Evolutionary conservation across 2,113 vertebrate genomes (phyloP), one percentile per base, ranked within the genome.

Genomic region (Colius striatus): DNA sequence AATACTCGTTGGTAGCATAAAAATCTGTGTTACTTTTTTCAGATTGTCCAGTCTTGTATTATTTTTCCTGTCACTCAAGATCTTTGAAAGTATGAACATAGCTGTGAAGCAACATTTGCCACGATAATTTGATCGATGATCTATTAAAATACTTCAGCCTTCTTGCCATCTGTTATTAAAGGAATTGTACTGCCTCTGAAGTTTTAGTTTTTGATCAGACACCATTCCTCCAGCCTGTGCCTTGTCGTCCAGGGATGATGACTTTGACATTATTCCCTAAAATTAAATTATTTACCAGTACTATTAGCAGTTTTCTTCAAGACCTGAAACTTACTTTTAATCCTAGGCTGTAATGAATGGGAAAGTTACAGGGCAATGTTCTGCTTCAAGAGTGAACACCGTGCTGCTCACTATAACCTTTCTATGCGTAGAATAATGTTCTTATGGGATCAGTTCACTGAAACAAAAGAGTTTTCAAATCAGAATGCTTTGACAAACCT

Each of bases 141-240:
- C 19, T 70, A 11, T 83, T 86, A 58, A 54, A 89, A 58, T 62
- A 32, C 43, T 81, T 72, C 19, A 55, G 4, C 26, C 32, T 48
- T 78, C n/a, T 48, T 88, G 20, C 45, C 75, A 18, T 53, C n/a
- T 61, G 1, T 41, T 50, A 67, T 13, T 55, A 63, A 76, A 66
- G 23, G 29, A 57, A 63, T 67, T 67, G 13, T 71, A 32, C 21
- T 43, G 14, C 38, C 20, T 84, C 15, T 5, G 43, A 41, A 48
- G 8, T 23, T 80, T 63, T 27, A 29, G 34, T 29, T 84, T 55
- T 60, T 16, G 19, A 53, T 60, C 25, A 84, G 2, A 2, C 45
- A 13, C 3, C 4, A 2, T 7, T 1, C 21, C 19, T 29, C 20
- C 1, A 1, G 5, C 45, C 6, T 0, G 0, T 14, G 3, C 8